Percentiles rank a stretch among this genome's conserved stretches.
Conservation (phyloP, 2,113 vertebrate species). For the Podiceps cristatus region DNA sequence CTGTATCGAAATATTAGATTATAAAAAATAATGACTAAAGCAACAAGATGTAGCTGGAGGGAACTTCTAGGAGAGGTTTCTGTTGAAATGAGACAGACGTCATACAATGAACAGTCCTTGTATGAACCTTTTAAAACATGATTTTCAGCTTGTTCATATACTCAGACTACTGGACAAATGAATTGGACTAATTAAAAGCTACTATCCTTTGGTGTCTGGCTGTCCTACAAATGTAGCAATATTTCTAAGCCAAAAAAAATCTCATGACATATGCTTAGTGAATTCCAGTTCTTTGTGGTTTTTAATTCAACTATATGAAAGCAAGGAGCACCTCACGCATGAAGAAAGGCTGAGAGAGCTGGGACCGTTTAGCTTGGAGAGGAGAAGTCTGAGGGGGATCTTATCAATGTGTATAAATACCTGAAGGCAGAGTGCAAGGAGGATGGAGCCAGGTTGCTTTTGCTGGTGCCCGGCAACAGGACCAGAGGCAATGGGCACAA, state of each 20-base stretch:
- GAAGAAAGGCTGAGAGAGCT: not conserved
- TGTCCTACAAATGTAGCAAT: not conserved
- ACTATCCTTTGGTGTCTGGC: not conserved
- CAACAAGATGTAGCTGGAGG: not conserved
- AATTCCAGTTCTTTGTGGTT: not conserved
- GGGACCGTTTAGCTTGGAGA: not conserved
- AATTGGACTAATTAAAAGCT: constrained; percentile 30
- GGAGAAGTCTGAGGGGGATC: not conserved
- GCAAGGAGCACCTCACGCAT: not conserved
- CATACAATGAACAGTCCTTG: constrained; percentile 14
- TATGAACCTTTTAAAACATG: constrained; percentile 47
- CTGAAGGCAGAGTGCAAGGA: not conserved
- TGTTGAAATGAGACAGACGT: constrained; percentile 16
- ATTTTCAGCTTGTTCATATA: constrained; percentile 37
- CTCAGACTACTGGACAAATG: constrained; percentile 18
- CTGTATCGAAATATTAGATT: constrained; percentile 15
- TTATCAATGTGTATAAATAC: not conserved
- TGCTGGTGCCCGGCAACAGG: not conserved
- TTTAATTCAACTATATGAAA: not conserved
- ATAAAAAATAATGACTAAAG: constrained; percentile 54
- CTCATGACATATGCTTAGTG: not conserved
- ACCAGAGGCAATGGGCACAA: not conserved
- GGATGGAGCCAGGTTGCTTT: not conserved
- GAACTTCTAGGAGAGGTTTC: not conserved
- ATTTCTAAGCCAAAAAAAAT: constrained; percentile 4